These are phyloP conservation scores for Cantharis flavilabris DNA, from an alignment of 2,888 invertebrate genomes.

Conservation along the genomic window DNA sequence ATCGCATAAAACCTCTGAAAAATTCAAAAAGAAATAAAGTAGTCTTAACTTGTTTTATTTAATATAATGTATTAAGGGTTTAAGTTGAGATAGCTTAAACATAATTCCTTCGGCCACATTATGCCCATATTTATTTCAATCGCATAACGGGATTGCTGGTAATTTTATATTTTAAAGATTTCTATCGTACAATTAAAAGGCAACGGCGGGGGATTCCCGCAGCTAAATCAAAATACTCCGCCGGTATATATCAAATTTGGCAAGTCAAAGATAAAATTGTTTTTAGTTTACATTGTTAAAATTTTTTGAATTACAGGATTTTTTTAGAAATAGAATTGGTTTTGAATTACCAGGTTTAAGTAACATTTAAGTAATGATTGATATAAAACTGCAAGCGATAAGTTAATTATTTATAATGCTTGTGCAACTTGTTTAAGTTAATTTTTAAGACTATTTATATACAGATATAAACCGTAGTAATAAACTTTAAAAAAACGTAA, in stretches of 20 bases:
- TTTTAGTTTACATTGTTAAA: not conserved
- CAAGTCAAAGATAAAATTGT: not conserved
- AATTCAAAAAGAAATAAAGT: not conserved
- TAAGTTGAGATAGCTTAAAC: not conserved
- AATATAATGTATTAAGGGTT: not conserved
- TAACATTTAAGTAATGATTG: not conserved
- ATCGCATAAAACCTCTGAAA: not conserved
- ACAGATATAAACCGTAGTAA: not conserved
- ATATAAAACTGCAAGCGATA: not conserved
- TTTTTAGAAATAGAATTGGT: not conserved
- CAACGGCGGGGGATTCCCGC: not conserved
- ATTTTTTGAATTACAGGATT: not conserved
- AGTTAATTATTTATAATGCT: not conserved
- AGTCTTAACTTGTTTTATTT: not conserved
- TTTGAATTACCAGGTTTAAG: not conserved
- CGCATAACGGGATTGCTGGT: not conserved
- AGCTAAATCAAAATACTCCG: not conserved
- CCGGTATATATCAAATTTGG: too few relatives aligned
- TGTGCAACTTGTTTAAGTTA: not conserved
- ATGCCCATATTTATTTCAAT: not conserved
- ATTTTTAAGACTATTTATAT: not conserved
- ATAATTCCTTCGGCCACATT: not conserved
- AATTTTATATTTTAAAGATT: not conserved
- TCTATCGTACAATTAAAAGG: not conserved
- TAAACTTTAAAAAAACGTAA: not conserved